Base-by-base conservation (phyloP, 2,113 vertebrate genomes). In the Protobothrops flavoviridis region DNA sequence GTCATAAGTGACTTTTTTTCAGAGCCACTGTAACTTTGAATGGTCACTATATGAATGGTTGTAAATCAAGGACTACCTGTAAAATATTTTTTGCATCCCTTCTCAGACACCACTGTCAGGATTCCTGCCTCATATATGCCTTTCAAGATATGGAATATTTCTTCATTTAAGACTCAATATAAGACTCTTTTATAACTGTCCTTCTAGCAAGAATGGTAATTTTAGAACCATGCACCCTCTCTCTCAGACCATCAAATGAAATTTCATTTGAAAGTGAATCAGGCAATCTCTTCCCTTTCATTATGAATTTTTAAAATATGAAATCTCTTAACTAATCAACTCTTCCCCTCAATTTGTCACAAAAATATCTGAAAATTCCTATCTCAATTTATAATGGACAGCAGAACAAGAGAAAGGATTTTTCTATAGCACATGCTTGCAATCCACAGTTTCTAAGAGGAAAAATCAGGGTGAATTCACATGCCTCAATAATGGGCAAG, bases 121-220 rank as follows among this genome's bases (percentile, higher is more conserved):
- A 59, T 86, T 92, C 88, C n/a, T 85, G 74, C 7, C 81, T 95
- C 45, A 26, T 17, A 33, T n/a, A 21, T 3, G 56, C 74, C 91
- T 94, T 91, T 92, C 85, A 87, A 45, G 48, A 48, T 90, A 87
- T 90, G 89, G 45, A 95, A n/a, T 0, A 39, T 74, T 93, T 95
- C 48, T 24, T 64, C 21, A 69, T 94, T 94, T 90, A 61, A 3
- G 52, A 59, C 0, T 1, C 53, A 86, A 45, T 56, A 56, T 61
- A 4, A 88, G 93, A 7, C 0, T 5, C 86, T 2, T 91, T 93
- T 57, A 56, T 50, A 88, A 24, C 4, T 17, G 3, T 0, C 86
- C 90, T 29, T 43, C 93, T 26, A 94, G 52, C n/a, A 0, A 0
- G 56, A 94, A 91, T 1, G 0, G 0, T 15, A 39, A 1, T 87